Percentiles rank a stretch among this genome's conserved stretches.
Evolutionary conservation across 2,113 vertebrate genomes (phyloP).

Genomic region (Etia nguti): DNA sequence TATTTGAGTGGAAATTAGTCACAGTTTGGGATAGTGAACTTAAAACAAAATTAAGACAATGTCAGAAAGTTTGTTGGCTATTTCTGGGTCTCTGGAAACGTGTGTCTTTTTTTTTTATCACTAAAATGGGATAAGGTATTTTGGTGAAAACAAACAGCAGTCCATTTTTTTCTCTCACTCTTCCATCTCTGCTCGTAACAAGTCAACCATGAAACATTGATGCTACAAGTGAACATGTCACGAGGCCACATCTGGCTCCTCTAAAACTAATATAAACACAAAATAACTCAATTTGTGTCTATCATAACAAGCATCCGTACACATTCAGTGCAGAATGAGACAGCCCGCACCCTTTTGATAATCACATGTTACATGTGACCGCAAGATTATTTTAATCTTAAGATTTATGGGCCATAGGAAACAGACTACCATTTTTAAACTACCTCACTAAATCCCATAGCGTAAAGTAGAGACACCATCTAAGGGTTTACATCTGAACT

Average conservation of each 20-base stretch:
- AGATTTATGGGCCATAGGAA: background rate
- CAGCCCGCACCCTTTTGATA: background rate
- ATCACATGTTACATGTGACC: background rate
- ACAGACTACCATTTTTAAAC: background rate
- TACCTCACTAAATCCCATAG: slow-evolving; percentile 1
- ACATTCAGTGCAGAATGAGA: background rate
- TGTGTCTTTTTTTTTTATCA: background rate
- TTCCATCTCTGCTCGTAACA: background rate
- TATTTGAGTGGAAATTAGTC: background rate
- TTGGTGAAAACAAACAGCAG: background rate
- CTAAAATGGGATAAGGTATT: background rate
- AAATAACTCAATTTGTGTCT: background rate
- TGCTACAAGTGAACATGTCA: background rate
- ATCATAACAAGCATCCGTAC: background rate
- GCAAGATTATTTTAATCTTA: background rate
- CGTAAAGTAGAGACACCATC: background rate
- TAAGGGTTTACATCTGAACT: slow-evolving; percentile 33
- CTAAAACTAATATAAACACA: slow-evolving; percentile 29
- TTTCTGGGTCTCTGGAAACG: background rate
- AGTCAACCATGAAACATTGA: slow-evolving; percentile 2
- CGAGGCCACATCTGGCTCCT: slow-evolving; percentile 36
- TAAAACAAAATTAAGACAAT: background rate
- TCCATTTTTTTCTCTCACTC: background rate
- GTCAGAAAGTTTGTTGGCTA: background rate
- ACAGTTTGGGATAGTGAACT: background rate